Evolutionary conservation across 2,888 invertebrate species (phyloP), one percentile per base, ranked within the genome.

Genomic region (Heliconius erato): DNA sequence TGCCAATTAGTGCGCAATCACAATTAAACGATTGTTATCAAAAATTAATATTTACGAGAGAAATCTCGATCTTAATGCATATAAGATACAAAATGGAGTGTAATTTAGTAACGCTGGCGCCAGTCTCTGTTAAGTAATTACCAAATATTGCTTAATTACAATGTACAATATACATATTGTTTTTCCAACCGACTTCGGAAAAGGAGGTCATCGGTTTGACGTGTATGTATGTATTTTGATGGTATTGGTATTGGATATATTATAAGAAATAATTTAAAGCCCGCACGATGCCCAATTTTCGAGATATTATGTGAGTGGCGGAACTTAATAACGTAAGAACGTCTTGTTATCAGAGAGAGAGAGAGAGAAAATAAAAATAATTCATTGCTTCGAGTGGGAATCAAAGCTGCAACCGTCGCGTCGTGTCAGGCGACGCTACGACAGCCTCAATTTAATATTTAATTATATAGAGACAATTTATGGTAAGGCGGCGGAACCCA

Each of bases 71-170:
- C 71, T 44, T n/a, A 44, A 44, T 44, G 44, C n/a, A n/a, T 44
- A 71, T 35, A 63, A 59, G 59, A n/a, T 35, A 16, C 9, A 16
- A 59, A 35, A 59, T 74, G 12, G 54, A 16, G 23, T 35, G 35
- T 63, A 59, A 59, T 59, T 74, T n/a, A 74, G n/a, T 54, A 23
- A n/a, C n/a, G 32, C 4, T 35, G 74, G 74, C 74, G 74, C 74
- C 74, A 76, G 74, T 59, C 35, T 32, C 59, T 23, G 59, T 76
- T 23, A 14, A 14, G 35, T 59, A 35, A 26, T 71, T 71, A 71
- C 16, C n/a, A 40, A 26, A 44, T 35, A 44, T 71, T 71, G n/a
- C 40, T 71, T 44, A 44, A 26, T 71, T 71, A 71, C 44, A 6
- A 6, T n/a, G n/a, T 40, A 35, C 71, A 71, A 40, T n/a, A 7